Percentiles rank a stretch among this genome's conserved stretches.
Conservation (phyloP, 1,140 invertebrate species). For the Acromyrmex charruanus region DNA sequence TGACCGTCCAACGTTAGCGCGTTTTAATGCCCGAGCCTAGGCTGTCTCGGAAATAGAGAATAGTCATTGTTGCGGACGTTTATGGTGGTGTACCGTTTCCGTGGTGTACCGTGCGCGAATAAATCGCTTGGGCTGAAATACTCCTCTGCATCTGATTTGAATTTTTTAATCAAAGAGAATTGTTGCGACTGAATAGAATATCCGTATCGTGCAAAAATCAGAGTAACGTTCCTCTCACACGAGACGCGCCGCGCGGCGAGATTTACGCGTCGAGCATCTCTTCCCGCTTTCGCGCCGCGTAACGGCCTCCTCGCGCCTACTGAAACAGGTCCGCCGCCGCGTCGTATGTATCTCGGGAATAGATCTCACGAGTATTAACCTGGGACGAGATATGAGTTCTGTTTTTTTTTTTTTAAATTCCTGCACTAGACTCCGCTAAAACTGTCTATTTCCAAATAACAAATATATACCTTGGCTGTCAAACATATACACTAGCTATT, state of each 20-base stretch:
- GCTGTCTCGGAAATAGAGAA: conserved; percentile 26
- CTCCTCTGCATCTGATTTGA: not conserved
- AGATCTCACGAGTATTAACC: conserved; percentile 46
- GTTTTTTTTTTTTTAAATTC: too few species aligned
- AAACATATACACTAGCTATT: too few species aligned
- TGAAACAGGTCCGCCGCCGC: not conserved
- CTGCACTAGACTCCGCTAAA: too few species aligned
- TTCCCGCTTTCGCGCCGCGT: conserved; percentile 19
- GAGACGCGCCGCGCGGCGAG: not conserved
- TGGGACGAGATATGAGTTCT: conserved; percentile 46
- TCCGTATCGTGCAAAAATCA: conserved; percentile 5
- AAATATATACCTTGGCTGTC: too few species aligned
- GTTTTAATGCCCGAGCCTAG: not conserved
- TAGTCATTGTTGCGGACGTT: conserved; percentile 9
- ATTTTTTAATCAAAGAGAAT: not conserved
- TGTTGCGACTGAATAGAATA: not conserved
- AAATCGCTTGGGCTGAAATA: not conserved
- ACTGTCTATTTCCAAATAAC: too few species aligned
- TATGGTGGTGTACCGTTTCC: conserved; percentile 16
- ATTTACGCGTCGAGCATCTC: conserved; percentile 1
- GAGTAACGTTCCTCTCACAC: not conserved
- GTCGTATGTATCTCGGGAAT: conserved; percentile 20
- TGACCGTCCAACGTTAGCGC: conserved; percentile 23
- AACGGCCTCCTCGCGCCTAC: conserved; percentile 33
- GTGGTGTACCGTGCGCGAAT: not conserved